Evolutionary conservation across 2,113 vertebrate species (phyloP).

Genomic region (Marmota flaviventris): DNA sequence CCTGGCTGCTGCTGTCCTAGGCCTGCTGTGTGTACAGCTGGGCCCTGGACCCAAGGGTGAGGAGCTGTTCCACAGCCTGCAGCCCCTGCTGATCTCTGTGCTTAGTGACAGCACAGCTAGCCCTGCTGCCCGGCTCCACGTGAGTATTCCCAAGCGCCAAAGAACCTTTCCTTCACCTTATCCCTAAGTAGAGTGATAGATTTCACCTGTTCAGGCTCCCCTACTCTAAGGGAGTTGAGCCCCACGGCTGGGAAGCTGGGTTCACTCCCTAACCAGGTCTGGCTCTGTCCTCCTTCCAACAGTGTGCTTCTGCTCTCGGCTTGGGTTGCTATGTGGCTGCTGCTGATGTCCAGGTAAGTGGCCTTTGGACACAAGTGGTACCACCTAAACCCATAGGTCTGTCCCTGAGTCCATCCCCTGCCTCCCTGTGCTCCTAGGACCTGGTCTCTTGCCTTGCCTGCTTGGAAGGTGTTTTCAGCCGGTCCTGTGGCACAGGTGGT

Average conservation of each 20-base stretch:
- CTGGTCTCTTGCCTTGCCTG: conserved; percentile 92
- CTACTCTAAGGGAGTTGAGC: not conserved
- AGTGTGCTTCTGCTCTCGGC: conserved; percentile 95
- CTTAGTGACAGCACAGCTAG: conserved; percentile 91
- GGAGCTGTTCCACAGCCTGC: conserved; percentile 92
- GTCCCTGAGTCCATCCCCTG: not conserved
- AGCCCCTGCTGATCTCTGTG: conserved; percentile 91
- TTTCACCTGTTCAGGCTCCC: not conserved
- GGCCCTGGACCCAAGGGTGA: conserved; percentile 94
- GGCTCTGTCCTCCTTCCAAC: conserved; percentile 63
- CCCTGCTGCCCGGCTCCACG: conserved; percentile 92
- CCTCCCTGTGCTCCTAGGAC: conserved; percentile 88
- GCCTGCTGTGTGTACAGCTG: conserved; percentile 96
- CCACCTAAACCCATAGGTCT: not conserved
- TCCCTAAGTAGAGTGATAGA: not conserved
- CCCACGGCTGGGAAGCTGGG: accelerated
- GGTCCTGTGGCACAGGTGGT: conserved; percentile 85
- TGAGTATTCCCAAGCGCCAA: conserved; percentile 85
- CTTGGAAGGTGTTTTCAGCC: conserved; percentile 93
- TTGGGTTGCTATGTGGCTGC: conserved; percentile 96
- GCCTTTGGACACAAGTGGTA: not conserved
- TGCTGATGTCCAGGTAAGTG: conserved; percentile 93
- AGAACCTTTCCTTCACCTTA: too few relatives aligned
- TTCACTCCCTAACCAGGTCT: not conserved
- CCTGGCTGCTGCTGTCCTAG: conserved; percentile 90